Evolutionary conservation across 2,797 vertebrate species (phyloP), one percentile per base, ranked within the genome.

Genomic region (Gallinago stenura): DNA sequence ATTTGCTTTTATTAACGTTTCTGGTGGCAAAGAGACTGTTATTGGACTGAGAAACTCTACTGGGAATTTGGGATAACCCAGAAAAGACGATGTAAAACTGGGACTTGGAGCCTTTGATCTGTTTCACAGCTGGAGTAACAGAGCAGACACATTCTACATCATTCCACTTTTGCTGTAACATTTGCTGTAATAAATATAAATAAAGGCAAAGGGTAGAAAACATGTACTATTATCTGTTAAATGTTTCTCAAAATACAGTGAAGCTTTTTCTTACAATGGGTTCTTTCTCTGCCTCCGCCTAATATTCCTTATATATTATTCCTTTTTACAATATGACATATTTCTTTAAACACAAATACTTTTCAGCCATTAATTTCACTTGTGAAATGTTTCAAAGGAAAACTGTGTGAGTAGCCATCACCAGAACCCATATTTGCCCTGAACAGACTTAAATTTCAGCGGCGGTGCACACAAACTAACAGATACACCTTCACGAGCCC

Each of bases 401-500:
- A 94, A 31, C 37, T 16, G 41, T 5, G 2, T 2, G 6, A 62
- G 81, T 2, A 64, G 50, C 60, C 30, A 64, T 8, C 28, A 9
- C 15, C 6, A 1, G 21, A 61, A 25, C 25, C 62, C 22, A 0
- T 5, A 8, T 37, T 5, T 45, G 69, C 2, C 1, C 90, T 16
- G 13, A 43, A 53, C 53, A 80, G 39, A 20, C 39, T 15, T 26
- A 25, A 15, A 12, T 17, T 10, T 6, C 14, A 90, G 87, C 6
- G 68, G 8, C 0, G 0, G 56, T 4, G 53, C 57, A 9, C 62
- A 9, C 2, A 7, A 33, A 2, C 45, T 7, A 1, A 2, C 5
- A 25, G 0, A 0, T 66, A 56, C 54, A 46, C 79, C 87, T 89
- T 37, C 84, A 39, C 7, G 18, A 65, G 70, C 16, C 41, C 92